A percentile compares a stretch with the other conserved stretches of the same genome.
phyloP scores from a whole-genome alignment of 2,888 invertebrate species.

The Nasonia oneida region DNA sequence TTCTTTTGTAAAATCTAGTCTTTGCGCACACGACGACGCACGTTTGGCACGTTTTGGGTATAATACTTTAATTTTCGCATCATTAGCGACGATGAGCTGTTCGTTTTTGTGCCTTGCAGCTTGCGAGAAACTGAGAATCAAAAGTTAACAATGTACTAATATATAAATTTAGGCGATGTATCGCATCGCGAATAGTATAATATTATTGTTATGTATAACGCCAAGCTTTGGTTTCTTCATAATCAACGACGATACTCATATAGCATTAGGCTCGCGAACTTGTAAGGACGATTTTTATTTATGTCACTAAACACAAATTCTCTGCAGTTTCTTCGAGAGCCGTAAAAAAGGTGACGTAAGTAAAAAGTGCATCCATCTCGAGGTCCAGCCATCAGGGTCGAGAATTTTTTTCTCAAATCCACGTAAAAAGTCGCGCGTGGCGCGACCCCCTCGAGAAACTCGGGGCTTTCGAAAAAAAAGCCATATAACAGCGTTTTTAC shows the following conservation, averaged over 20 bases:
- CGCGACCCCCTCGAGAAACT: slow-evolving; percentile 34
- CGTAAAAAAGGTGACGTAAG: neutral
- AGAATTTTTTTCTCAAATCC: slow-evolving; percentile 26
- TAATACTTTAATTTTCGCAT: slow-evolving; percentile 37
- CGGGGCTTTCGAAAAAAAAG: slow-evolving; percentile 64
- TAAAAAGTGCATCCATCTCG: slow-evolving; percentile 16
- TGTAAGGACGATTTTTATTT: neutral
- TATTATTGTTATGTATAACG: neutral
- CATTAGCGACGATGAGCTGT: slow-evolving; percentile 65
- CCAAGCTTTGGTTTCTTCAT: slow-evolving; percentile 41
- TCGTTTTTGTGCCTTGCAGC: slow-evolving; percentile 78
- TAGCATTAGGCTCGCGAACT: neutral
- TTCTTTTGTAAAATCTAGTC: slow-evolving; percentile 51
- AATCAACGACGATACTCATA: neutral
- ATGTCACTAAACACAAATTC: neutral
- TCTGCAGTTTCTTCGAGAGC: neutral
- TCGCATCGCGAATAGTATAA: slow-evolving; percentile 33
- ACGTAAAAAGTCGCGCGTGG: slow-evolving; percentile 23
- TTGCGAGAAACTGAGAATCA: slow-evolving; percentile 71
- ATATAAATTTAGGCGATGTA: slow-evolving; percentile 61
- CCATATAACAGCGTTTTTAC: slow-evolving; percentile 47
- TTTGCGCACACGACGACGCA: neutral
- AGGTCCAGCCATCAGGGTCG: neutral
- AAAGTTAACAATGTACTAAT: slow-evolving; percentile 64
- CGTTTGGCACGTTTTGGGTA: slow-evolving; percentile 12